A percentile compares a stretch with the other conserved stretches of the same genome.
Conservation (phyloP, 2,113 vertebrate genomes). For the Mus spicilegus region DNA sequence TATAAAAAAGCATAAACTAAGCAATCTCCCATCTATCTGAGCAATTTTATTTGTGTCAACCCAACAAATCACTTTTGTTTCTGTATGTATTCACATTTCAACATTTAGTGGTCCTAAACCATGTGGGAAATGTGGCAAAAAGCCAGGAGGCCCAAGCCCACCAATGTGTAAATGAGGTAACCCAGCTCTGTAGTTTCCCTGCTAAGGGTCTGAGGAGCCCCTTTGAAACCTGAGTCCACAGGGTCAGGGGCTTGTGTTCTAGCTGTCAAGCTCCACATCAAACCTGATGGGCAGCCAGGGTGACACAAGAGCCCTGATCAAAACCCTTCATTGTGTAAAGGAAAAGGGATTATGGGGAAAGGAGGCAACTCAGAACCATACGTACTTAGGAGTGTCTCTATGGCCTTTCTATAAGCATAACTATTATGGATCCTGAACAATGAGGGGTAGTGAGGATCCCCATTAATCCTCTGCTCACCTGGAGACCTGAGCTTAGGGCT, state of each 20-base stretch:
- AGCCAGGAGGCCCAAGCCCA: conserved; percentile 83
- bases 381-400: background rate
- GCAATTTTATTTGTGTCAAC: conserved; percentile 58
- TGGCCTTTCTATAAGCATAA: background rate
- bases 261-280: conserved; percentile 59
- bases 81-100: conserved; percentile 85
- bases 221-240: conserved; percentile 39
- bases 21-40: background rate
- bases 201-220: conserved; percentile 54
- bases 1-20: background rate
- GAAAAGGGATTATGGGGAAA: conserved; percentile 70
- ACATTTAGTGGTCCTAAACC: conserved; percentile 77
- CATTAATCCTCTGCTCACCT: conserved; percentile 82
- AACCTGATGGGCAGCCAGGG: conserved; percentile 58
- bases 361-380: conserved; percentile 46
- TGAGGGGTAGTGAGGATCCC: conserved; percentile 76
- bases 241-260: conserved; percentile 53
- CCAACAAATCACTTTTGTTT: conserved; percentile 84
- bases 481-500: conserved; percentile 81
- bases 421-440: conserved; percentile 53
- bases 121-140: conserved; percentile 79
- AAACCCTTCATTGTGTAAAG: conserved; percentile 71
- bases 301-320: conserved; percentile 51
- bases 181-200: conserved; percentile 51
- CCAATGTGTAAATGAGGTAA: background rate